Evolutionary conservation across 2,113 vertebrate genomes (phyloP).

Genomic region (Macquaria ambigua): DNA sequence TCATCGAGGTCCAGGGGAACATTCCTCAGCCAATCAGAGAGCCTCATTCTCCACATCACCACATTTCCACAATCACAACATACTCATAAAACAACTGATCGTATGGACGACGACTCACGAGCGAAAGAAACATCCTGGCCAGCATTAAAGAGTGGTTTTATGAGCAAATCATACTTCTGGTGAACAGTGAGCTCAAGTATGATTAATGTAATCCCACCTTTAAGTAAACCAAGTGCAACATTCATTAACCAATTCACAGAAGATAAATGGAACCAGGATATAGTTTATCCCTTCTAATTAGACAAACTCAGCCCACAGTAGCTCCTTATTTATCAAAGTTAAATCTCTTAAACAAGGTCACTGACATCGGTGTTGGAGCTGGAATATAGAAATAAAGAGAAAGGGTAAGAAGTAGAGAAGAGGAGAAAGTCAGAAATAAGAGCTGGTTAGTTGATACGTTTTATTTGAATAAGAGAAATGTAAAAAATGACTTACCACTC

Average conservation of each 20-base stretch:
- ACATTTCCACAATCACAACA: conserved; percentile 42
- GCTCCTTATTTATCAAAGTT: conserved; percentile 46
- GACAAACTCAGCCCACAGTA: conserved; percentile 23
- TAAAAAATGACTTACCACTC: conserved; percentile 67
- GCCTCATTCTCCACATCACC: conserved; percentile 31
- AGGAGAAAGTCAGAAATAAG: background rate
- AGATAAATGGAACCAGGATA: conserved; percentile 43
- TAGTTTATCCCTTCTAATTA: conserved; percentile 53
- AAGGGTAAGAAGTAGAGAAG: background rate
- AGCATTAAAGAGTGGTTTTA: background rate
- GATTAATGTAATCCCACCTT: conserved; percentile 53
- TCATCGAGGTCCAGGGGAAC: conserved; percentile 41
- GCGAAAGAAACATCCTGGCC: background rate
- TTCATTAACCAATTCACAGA: conserved; percentile 35
- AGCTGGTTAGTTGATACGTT: background rate
- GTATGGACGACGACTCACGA: background rate
- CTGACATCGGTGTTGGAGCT: conserved; percentile 2
- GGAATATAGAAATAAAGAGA: background rate
- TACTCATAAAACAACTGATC: background rate
- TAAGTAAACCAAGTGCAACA: conserved; percentile 43
- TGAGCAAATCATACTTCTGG: background rate
- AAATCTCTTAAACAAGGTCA: conserved; percentile 45
- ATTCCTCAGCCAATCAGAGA: conserved; percentile 56
- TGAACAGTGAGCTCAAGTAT: conserved; percentile 25
- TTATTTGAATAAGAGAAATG: background rate